Base-by-base conservation (phyloP, 2,797 vertebrate genomes). In the Scolopax bukidnonensis region DNA sequence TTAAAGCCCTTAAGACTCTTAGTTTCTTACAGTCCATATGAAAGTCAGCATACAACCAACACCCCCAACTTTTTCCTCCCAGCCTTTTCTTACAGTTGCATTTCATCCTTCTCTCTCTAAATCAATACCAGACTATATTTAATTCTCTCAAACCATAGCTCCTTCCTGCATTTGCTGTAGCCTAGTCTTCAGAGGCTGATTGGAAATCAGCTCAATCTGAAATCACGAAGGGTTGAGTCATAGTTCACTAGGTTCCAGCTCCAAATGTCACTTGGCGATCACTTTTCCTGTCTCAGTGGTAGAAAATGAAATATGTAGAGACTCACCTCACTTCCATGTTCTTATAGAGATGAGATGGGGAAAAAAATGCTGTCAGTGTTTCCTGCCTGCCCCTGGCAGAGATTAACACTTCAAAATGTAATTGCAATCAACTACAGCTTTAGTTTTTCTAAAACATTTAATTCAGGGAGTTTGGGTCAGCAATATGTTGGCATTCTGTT, bases 81-180 rank as follows among this genome's bases (percentile, higher is more conserved):
- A 63, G 25, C 13, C 28, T 84, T 91, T 91, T 87, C 74, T 84
- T 79, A 59, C 43, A 65, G 50, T 90, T 91, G 63, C 59, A 56
- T 90, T 95, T 67, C 73, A 84, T 59, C n/a, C 63, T 94, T 73
- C 51, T 95, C 36, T 76, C 56, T 90, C 88, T 91, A 93, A 95
- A 91, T 97, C 91, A 91, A 86, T 95, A 90, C 54, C 85, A 93
- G 76, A 67, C 83, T 90, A 41, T 88, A 79, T 96, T 94, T 94
- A 93, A 94, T 95, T 74, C 90, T 95, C 70, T 82, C 77, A 92
- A 84, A 86, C 88, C 40, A 43, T 84, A 92, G 77, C 50, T 91
- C 50, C 77, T 95, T 97, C 70, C 67, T 90, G 53, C 45, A 11
- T 94, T 90, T 87, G 33, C 67, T 92, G 51, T 78, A 76, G 74